A percentile compares a stretch with the other conserved stretches of the same genome.
Evolutionary conservation across 2,888 invertebrate genomes (phyloP).

Genomic region (Metellina segmentata): DNA sequence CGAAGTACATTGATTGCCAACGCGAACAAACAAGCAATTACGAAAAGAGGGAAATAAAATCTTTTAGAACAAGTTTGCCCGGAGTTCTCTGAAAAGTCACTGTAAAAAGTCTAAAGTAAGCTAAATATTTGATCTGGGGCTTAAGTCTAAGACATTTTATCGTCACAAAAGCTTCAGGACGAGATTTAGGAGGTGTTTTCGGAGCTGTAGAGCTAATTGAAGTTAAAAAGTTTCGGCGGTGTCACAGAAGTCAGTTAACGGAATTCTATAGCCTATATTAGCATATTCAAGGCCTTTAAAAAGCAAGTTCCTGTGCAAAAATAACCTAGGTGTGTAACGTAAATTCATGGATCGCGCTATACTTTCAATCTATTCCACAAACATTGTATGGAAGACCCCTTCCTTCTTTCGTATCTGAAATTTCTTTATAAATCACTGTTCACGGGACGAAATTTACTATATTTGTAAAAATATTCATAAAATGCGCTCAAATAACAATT

Average conservation of each 20-base stretch:
- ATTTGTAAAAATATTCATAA: too few relatives aligned
- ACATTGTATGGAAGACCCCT: too few relatives aligned
- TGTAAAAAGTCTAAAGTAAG: conserved; percentile 21
- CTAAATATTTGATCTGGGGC: conserved; percentile 53
- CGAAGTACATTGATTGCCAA: conserved; percentile 46
- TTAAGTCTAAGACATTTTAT: conserved; percentile 31
- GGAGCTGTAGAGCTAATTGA: neutral
- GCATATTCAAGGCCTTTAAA: neutral
- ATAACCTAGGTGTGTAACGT: too few relatives aligned
- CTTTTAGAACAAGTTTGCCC: conserved; percentile 60
- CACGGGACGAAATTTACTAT: too few relatives aligned
- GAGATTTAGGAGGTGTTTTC: conserved; percentile 23
- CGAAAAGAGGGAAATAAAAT: conserved; percentile 45
- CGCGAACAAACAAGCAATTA: conserved; percentile 57
- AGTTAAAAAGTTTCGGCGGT: neutral
- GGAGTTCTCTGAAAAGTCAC: conserved; percentile 8
- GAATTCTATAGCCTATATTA: neutral
- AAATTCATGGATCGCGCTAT: too few relatives aligned
- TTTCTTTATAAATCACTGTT: too few relatives aligned
- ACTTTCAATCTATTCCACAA: too few relatives aligned
- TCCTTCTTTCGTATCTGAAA: too few relatives aligned
- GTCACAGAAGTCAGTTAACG: neutral
- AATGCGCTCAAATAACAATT: too few relatives aligned
- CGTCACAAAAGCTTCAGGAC: conserved; percentile 11
- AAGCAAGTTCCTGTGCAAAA: too few relatives aligned